Evolutionary conservation across 2,888 invertebrate genomes (phyloP), one percentile per base, ranked within the genome.

Genomic region (Cephus rjabovi): DNA sequence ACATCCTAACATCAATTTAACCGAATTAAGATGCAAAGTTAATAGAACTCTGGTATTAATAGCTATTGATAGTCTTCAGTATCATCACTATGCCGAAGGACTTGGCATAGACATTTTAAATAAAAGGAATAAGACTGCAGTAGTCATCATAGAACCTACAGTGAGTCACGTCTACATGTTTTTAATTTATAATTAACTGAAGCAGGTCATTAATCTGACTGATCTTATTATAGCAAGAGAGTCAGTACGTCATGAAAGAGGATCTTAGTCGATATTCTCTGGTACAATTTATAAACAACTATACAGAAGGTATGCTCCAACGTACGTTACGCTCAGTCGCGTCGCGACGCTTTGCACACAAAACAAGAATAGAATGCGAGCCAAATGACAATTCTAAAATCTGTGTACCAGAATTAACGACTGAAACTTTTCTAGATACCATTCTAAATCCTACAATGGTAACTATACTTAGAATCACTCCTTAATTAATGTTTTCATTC

Each of bases 41-140:
- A 96, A 96, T 88, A 92, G 91, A 83, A 94, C 94, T 23, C 87
- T 96, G 76, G 92, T 93, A 15, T 93, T 96, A 81, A 91, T 96
- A 68, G 95, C 96, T 0, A 93, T 97, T 84, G 97, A 97, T 89
- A 95, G 95, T 83, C 90, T 95, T 1, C 92, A 93, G 76, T 95
- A 96, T 87, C 94, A 94, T 83, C 94, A 95, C 86, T 96, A 97
- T 88, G 95, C 96, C 0, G 95, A 96, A 87, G 93, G 94, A 34
- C 93, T 97, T 9, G 97, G 96, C 3, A 93, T 97, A 34, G 94
- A 96, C 89, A 91, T 96, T 56, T 90, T 91, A 15, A 93, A 92
- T 71, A 92, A 90, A 79, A 93, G 92, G 79, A 94, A 95, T 86
- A 94, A 93, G 91, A 95, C 95, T 56, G 94, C 94, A 37, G 94